phyloP scores from a whole-genome alignment of 2,888 invertebrate species.

The Cylindroiulus punctatus region DNA sequence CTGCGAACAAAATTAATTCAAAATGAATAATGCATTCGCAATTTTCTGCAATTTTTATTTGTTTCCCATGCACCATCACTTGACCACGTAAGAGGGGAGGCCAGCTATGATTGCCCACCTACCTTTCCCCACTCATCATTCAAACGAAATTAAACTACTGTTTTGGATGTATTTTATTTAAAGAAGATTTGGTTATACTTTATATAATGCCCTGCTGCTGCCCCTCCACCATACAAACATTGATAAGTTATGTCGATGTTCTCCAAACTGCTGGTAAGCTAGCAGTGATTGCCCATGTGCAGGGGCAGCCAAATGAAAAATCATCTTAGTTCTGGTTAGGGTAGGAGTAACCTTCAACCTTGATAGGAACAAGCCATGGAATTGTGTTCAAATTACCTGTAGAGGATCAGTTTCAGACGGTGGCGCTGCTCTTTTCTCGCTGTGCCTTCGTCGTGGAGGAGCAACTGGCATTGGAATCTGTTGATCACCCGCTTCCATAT shows the following conservation, averaged over 20 bases:
- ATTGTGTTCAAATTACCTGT: background rate
- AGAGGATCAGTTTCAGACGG: background rate
- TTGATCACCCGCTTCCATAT: conserved; percentile 52
- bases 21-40: conserved; percentile 50
- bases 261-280: too few relatives aligned
- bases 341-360: background rate
- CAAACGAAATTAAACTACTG: too few relatives aligned
- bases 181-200: too few relatives aligned
- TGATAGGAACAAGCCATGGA: too few relatives aligned
- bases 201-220: too few relatives aligned
- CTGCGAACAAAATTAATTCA: conserved; percentile 51
- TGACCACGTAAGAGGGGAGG: background rate
- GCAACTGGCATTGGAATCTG: conserved; percentile 47
- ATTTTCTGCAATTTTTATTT: background rate
- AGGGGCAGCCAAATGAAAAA: background rate
- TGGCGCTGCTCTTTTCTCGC: conserved; percentile 48
- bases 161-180: too few relatives aligned
- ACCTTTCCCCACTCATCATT: too few relatives aligned
- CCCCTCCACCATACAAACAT: too few relatives aligned
- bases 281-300: too few relatives aligned
- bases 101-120: background rate
- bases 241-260: too few relatives aligned
- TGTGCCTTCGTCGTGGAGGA: conserved; percentile 55
- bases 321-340: background rate
- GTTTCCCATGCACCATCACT: background rate